Conservation (phyloP, 2,888 invertebrate species). For the Coelopa pilipes region DNA sequence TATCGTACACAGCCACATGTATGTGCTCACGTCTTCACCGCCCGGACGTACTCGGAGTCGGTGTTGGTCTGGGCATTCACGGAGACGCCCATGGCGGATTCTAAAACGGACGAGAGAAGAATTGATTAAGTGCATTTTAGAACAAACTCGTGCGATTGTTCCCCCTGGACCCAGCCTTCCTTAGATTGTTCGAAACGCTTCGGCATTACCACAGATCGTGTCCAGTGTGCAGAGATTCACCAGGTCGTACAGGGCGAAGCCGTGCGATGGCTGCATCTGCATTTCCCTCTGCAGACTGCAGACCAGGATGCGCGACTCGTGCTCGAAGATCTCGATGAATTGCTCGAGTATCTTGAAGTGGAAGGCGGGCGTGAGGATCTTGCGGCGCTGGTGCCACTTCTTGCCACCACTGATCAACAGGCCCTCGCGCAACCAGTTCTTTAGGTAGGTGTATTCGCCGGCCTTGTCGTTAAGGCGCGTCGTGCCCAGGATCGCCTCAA, state of each 20-base stretch:
- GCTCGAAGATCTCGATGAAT: constrained; percentile 78
- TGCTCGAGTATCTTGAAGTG: constrained; percentile 82
- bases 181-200: not conserved
- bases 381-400: constrained; percentile 70
- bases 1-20: not conserved
- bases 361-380: constrained; percentile 81
- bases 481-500: constrained; percentile 56
- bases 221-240: constrained; percentile 73
- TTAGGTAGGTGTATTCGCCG: constrained; percentile 67
- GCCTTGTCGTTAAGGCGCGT: constrained; percentile 70
- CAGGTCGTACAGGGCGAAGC: constrained; percentile 73
- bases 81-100: constrained; percentile 86
- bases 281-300: constrained; percentile 70
- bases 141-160: too few relatives aligned
- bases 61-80: constrained; percentile 77
- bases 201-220: constrained; percentile 71
- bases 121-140: not conserved
- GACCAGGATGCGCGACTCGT: constrained; percentile 71
- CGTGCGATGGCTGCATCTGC: constrained; percentile 68
- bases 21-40: constrained; percentile 75
- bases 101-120: constrained; percentile 67
- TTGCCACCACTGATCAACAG: constrained; percentile 68
- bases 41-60: constrained; percentile 78
- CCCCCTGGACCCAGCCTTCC: not conserved
- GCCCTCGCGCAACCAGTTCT: constrained; percentile 70